Evolutionary conservation across 2,113 vertebrate genomes (phyloP), one percentile per base, ranked within the genome.

Genomic region (Reinhardtius hippoglossoides): DNA sequence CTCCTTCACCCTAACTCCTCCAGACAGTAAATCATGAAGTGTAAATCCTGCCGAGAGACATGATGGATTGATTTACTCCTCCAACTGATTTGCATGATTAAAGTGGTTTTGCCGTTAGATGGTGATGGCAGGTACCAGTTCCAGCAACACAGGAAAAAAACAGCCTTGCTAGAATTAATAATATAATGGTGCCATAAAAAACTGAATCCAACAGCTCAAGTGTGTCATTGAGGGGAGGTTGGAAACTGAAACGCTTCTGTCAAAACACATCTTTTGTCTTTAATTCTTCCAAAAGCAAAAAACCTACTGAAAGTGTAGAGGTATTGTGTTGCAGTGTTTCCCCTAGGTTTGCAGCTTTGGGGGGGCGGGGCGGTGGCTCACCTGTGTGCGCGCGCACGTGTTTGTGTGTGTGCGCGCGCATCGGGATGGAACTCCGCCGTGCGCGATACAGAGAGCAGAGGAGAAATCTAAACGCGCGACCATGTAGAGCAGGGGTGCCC

Each of bases 71-170:
- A 60, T 65, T 59, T 62, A 20, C 50, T 26, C 66, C 58, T 46
- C 16, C 24, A 2, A 2, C 50, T 77, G 50, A 87, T 88, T 81
- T 80, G 57, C 78, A 78, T 84, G 78, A 87, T 87, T 86, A 58
- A 83, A 87, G 82, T 85, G 78, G 48, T 48, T 57, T 79, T 68
- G 71, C 56, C 27, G 59, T 23, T 52, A 9, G 52, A 15, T 12
- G 9, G 67, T 44, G 40, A 66, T 9, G 48, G 37, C 26, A 46
- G 35, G 21, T 10, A 24, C 5, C 12, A 15, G 9, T 54, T 50
- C 15, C 50, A 59, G 31, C 27, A 40, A 52, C n/a, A 67, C 40
- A 55, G 10, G 0, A 48, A 58, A 2, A 27, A 46, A 10, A 44
- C 54, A 21, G 4, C 20, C 1, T 48, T 55, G 12, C 18, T 16